A percentile compares a stretch with the other conserved stretches of the same genome.
Evolutionary conservation across 2,113 vertebrate species (phyloP).

Genomic region (Alectura lathami): DNA sequence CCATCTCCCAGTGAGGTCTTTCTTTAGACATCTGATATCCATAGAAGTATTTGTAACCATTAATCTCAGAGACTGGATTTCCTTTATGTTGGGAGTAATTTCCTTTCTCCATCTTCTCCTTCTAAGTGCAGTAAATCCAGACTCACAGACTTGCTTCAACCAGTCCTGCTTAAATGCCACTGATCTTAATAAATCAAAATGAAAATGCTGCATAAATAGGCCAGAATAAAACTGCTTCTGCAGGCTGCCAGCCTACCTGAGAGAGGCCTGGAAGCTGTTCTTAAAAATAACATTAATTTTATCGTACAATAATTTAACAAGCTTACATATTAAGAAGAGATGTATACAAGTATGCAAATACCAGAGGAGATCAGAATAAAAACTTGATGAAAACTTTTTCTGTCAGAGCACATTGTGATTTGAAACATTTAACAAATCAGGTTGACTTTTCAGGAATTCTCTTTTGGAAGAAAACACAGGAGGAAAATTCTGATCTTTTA

Average conservation of each 20-base stretch:
- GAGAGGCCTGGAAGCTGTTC: not conserved
- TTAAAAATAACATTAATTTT: not conserved
- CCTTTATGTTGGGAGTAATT: not conserved
- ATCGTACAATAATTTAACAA: not conserved
- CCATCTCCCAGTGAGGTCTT: not conserved
- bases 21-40: not conserved
- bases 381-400: not conserved
- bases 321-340: not conserved
- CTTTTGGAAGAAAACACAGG: not conserved
- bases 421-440: not conserved
- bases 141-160: not conserved
- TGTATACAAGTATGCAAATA: not conserved
- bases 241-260: not conserved
- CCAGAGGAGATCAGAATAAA: not conserved
- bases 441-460: not conserved
- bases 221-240: not conserved
- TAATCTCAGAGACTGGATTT: not conserved
- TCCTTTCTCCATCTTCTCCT: not conserved
- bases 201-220: not conserved
- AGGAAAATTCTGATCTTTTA: slow-evolving; percentile 6
- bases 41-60: not conserved
- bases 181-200: not conserved
- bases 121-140: not conserved
- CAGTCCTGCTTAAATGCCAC: not conserved
- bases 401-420: not conserved